These are phyloP conservation scores for Schlechtendalia chinensis DNA, from an alignment of 1,140 invertebrate species.

Conservation along the genomic window DNA sequence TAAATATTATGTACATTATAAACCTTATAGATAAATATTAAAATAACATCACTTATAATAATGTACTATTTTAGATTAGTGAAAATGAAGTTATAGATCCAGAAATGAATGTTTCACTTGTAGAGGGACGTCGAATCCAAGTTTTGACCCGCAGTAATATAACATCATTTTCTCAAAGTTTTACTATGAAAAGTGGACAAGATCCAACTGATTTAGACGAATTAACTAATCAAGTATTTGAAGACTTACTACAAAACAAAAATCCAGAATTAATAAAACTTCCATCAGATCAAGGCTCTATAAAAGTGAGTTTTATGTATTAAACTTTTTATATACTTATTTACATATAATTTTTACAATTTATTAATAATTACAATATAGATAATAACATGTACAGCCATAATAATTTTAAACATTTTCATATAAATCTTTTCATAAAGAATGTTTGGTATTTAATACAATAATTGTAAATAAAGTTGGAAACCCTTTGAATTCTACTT, in stretches of 20 bases:
- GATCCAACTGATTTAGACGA: constrained; percentile 65
- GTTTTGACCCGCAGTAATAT: constrained; percentile 56
- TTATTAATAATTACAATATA: no score
- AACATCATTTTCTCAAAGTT: constrained; percentile 50
- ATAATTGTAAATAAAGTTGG: no score
- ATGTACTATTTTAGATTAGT: constrained; percentile 54
- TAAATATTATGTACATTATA: no score
- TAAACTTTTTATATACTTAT: no score
- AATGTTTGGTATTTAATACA: no score
- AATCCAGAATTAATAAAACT: constrained; percentile 58
- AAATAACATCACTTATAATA: constrained; percentile 53
- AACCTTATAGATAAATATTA: neutral
- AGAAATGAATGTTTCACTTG: constrained; percentile 60
- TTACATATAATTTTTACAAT: no score
- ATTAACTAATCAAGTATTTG: constrained; percentile 82
- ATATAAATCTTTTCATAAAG: no score
- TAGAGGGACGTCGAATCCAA: constrained; percentile 61
- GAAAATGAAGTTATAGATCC: constrained; percentile 60
- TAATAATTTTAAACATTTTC: no score
- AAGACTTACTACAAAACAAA: constrained; percentile 73
- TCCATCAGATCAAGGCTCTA: constrained; percentile 62
- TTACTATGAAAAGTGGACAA: constrained; percentile 14
- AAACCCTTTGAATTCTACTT: no score
- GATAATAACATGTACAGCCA: no score
- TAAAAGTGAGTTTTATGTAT: constrained; percentile 60